These are phyloP conservation scores for Diadegma fenestrale DNA, from an alignment of 2,888 invertebrate species.

Conservation along the genomic window DNA sequence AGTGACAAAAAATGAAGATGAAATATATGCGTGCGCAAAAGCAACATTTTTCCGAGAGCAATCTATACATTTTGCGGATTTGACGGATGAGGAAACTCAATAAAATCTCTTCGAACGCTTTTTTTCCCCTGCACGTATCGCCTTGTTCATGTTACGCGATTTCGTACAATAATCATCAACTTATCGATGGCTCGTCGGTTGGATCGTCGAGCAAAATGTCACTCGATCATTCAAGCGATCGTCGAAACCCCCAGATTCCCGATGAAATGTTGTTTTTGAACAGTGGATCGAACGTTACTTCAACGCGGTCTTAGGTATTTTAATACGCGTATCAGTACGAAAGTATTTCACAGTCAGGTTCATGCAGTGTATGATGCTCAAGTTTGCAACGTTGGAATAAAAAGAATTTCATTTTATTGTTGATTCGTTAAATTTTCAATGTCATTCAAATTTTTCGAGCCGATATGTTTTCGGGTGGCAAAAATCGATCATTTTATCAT, in stretches of 20 bases:
- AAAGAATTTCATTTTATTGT: no score
- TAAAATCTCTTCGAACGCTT: not conserved
- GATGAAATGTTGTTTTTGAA: no score
- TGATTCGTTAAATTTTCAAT: no score
- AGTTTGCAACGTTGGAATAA: no score
- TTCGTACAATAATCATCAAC: constrained; percentile 7
- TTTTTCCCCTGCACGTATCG: not conserved
- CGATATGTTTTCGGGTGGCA: no score
- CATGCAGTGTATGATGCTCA: no score
- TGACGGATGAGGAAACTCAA: not conserved
- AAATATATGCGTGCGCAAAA: not conserved
- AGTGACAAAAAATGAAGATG: constrained; percentile 30
- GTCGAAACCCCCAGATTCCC: not conserved
- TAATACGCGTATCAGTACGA: not conserved
- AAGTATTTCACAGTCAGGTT: not conserved
- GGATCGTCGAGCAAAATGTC: constrained; percentile 17
- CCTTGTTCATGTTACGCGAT: not conserved
- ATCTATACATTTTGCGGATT: constrained; percentile 9
- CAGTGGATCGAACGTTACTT: no score
- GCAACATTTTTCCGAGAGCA: constrained; percentile 18
- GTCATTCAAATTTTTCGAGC: no score
- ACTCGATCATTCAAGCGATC: not conserved
- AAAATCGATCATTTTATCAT: no score
- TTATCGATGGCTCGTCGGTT: not conserved
- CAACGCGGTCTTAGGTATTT: not conserved